Evolutionary conservation across 2,113 vertebrate species (phyloP).

Genomic region (Prionailurus bengalensis): DNA sequence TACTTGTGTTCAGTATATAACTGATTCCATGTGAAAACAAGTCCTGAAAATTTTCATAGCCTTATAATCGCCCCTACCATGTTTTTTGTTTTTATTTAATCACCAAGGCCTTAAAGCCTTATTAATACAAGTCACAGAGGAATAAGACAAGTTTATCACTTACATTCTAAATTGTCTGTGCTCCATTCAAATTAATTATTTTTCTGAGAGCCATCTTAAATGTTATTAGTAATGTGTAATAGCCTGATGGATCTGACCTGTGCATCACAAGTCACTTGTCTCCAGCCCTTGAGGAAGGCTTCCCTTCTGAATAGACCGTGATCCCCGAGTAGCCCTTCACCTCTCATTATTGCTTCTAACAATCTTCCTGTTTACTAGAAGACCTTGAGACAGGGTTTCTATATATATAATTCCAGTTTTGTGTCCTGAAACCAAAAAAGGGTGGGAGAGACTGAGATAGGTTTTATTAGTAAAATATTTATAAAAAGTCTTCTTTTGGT

Average conservation of each 20-base stretch:
- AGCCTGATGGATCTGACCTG: background rate
- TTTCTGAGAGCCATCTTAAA: background rate
- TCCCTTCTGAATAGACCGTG: background rate
- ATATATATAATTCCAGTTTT: background rate
- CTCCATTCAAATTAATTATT: conserved; percentile 43
- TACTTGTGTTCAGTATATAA: conserved; percentile 40
- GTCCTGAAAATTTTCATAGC: conserved; percentile 20
- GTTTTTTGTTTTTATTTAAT: conserved; percentile 21
- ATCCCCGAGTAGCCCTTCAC: background rate
- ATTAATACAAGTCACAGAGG: conserved; percentile 38
- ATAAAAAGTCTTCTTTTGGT: background rate
- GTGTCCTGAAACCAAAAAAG: conserved; percentile 8
- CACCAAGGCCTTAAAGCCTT: conserved; percentile 37
- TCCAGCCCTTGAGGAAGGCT: background rate
- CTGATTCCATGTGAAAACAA: conserved; percentile 58
- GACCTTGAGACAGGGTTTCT: background rate
- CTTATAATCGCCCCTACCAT: background rate
- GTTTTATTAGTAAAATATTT: background rate
- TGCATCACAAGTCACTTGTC: background rate
- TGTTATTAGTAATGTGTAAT: conserved; percentile 3
- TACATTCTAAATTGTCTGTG: conserved; percentile 58
- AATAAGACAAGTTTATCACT: conserved; percentile 21
- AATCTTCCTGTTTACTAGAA: background rate
- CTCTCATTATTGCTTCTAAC: background rate
- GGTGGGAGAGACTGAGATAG: background rate